These are phyloP conservation scores for Esox masquinongy DNA, from an alignment of 2,797 vertebrate species.

Conservation along the genomic window DNA sequence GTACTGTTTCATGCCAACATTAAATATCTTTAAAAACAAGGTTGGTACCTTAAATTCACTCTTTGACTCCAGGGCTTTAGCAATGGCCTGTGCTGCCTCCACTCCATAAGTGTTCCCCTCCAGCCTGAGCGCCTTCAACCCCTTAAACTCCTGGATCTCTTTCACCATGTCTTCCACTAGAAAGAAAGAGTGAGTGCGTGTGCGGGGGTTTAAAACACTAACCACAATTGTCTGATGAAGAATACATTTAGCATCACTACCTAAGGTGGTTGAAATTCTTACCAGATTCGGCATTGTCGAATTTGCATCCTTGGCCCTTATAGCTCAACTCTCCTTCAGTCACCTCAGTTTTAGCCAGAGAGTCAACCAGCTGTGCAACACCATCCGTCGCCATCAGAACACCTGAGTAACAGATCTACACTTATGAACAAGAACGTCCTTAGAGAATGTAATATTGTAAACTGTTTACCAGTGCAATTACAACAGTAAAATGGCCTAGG, in stretches of 20 bases:
- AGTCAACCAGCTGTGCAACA: conserved; percentile 86
- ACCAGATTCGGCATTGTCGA: conserved; percentile 92
- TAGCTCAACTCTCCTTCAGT: conserved; percentile 91
- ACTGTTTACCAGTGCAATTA: no score
- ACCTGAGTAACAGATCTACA: conserved; percentile 37
- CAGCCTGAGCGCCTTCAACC: conserved; percentile 86
- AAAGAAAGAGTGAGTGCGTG: not conserved
- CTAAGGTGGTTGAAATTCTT: conserved; percentile 44
- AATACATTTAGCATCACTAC: not conserved
- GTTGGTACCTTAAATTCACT: conserved; percentile 84
- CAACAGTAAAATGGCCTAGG: no score
- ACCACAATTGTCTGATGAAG: not conserved
- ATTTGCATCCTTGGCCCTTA: conserved; percentile 91
- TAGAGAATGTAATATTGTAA: no score
- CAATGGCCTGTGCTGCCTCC: conserved; percentile 90
- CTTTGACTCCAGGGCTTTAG: conserved; percentile 91
- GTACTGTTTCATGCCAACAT: no score
- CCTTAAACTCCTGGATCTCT: conserved; percentile 86
- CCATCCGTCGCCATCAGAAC: conserved; percentile 90
- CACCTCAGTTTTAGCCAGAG: conserved; percentile 88
- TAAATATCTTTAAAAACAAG: no score
- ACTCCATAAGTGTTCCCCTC: conserved; percentile 96
- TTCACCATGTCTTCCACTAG: conserved; percentile 88
- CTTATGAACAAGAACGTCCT: conserved; percentile 1
- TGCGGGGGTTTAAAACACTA: not conserved